These are phyloP conservation scores for Morpho helenor DNA, from an alignment of 2,888 invertebrate genomes.

Conservation along the genomic window DNA sequence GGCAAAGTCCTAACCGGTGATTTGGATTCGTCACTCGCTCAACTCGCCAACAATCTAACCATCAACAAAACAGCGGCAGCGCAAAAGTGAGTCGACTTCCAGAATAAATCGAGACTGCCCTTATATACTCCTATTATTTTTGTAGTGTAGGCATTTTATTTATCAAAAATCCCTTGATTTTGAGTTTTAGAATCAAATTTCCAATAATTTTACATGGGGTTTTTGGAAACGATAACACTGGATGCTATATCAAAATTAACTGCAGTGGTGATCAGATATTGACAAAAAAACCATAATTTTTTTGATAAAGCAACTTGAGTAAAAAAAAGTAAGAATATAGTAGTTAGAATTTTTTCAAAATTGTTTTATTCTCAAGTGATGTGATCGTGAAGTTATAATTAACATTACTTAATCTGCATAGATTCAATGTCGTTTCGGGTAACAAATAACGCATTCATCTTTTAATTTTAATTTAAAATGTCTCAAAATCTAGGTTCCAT, in stretches of 20 bases:
- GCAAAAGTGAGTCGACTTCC: constrained; percentile 80
- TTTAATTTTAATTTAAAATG: too few species aligned
- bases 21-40: constrained; percentile 95
- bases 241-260: neutral
- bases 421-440: too few species aligned
- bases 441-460: too few species aligned
- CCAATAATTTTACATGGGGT: neutral
- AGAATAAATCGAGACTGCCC: too few species aligned
- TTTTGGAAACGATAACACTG: neutral
- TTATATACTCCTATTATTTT: too few species aligned
- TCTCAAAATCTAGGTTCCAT: too few species aligned
- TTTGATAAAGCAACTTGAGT: neutral
- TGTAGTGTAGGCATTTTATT: neutral
- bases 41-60: constrained; percentile 94
- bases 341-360: constrained; percentile 20
- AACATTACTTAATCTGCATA: constrained; percentile 19
- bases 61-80: constrained; percentile 88
- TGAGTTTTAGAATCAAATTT: neutral
- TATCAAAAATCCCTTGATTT: neutral
- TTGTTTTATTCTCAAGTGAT: constrained; percentile 37
- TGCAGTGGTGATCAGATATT: too few species aligned
- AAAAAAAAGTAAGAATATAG: constrained; percentile 7
- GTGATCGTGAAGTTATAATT: constrained; percentile 38
- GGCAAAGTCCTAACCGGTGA: constrained; percentile 94
- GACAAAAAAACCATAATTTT: too few species aligned